phyloP scores from a whole-genome alignment of 2,113 vertebrate genomes.

The Tiliqua scincoides region DNA sequence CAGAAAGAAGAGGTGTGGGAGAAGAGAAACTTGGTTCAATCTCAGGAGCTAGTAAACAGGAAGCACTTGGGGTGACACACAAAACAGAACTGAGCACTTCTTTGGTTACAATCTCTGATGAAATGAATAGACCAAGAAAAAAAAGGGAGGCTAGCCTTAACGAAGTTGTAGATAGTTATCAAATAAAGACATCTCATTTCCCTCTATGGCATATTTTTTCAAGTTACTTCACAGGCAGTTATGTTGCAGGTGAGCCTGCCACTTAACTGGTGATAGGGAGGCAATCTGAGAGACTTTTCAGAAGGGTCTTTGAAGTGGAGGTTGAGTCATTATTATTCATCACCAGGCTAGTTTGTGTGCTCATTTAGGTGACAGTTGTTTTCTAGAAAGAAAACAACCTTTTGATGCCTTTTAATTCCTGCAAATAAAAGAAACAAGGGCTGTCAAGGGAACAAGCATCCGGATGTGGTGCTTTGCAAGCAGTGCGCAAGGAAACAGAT shows the following conservation, averaged over 20 bases:
- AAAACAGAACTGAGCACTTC: not conserved
- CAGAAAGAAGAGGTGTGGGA: conserved; percentile 6
- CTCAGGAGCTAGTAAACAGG: not conserved
- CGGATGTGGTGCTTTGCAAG: conserved; percentile 38
- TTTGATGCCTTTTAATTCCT: conserved; percentile 59
- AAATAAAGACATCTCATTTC: rapidly evolving
- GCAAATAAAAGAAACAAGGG: conserved; percentile 56
- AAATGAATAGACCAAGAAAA: conserved; percentile 16
- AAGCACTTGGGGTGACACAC: not conserved
- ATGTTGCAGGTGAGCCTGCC: conserved; percentile 33
- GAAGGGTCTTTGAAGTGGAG: conserved; percentile 44
- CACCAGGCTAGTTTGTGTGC: conserved; percentile 36
- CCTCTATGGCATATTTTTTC: not conserved
- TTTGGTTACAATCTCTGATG: not conserved
- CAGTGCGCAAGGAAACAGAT: conserved; percentile 57
- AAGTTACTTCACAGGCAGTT: not conserved
- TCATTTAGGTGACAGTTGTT: conserved; percentile 64
- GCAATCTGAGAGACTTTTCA: conserved; percentile 51
- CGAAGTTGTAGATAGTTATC: not conserved
- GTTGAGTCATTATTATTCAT: conserved; percentile 54
- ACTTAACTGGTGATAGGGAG: conserved; percentile 31
- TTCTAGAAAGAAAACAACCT: conserved; percentile 48
- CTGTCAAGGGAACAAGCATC: conserved; percentile 62
- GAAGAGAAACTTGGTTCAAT: not conserved
- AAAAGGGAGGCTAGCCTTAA: not conserved